phyloP scores from a whole-genome alignment of 1,140 invertebrate genomes.

The Lasioglossum baleicum region DNA sequence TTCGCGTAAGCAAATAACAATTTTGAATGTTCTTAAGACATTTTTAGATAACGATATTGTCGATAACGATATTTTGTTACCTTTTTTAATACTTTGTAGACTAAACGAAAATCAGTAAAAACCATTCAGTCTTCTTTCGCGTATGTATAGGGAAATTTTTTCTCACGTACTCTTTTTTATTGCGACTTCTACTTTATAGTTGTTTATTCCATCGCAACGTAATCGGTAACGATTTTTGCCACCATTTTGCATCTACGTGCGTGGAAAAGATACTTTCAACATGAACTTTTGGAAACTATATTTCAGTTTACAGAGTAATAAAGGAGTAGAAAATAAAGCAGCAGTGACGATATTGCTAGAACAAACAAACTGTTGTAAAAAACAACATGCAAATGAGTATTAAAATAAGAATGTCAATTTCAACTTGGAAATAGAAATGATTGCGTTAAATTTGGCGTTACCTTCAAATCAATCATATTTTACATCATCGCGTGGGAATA shows the following conservation, averaged over 20 bases:
- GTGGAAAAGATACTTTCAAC: slow-evolving; percentile 32
- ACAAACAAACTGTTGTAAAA: not conserved
- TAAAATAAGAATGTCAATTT: not conserved
- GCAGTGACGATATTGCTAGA: not conserved
- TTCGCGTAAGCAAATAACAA: not conserved
- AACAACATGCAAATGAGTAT: not conserved
- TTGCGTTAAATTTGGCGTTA: not conserved
- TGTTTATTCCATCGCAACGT: slow-evolving; percentile 33
- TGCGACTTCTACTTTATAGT: not conserved
- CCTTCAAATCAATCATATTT: not conserved
- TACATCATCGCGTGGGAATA: not conserved
- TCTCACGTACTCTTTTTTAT: not conserved
- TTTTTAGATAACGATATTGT: no score
- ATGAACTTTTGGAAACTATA: not conserved
- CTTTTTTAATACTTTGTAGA: not conserved
- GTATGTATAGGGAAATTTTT: not conserved
- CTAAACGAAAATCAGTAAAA: not conserved
- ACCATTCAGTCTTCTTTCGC: not conserved
- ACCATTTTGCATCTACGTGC: slow-evolving; percentile 58
- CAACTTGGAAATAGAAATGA: not conserved
- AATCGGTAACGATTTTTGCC: slow-evolving; percentile 54
- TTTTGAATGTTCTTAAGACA: not conserved
- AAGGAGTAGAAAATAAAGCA: not conserved
- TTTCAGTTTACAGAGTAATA: not conserved
- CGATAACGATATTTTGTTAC: not conserved